Evolutionary conservation across 2,113 vertebrate genomes (phyloP).

Genomic region (Ammospiza caudacuta): DNA sequence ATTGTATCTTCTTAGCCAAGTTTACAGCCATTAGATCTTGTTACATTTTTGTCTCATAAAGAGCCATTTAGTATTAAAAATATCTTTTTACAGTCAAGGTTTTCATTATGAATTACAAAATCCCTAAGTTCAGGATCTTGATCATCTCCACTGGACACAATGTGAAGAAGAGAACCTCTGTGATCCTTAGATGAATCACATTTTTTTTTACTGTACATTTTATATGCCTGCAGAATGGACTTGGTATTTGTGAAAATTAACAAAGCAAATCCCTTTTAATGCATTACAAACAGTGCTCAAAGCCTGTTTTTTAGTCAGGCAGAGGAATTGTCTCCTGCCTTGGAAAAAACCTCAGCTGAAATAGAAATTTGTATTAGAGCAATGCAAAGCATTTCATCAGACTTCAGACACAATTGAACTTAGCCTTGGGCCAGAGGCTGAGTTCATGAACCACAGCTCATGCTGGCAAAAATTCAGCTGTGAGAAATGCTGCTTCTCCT

Average conservation of each 20-base stretch:
- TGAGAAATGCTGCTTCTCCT: constrained; percentile 13
- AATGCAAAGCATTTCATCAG: constrained; percentile 19
- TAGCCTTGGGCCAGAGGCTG: constrained; percentile 27
- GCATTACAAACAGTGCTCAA: background rate
- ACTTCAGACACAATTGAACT: background rate
- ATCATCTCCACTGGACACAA: background rate
- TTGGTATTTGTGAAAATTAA: constrained; percentile 24
- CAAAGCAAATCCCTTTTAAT: constrained; percentile 18
- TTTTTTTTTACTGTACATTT: background rate
- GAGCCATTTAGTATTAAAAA: background rate
- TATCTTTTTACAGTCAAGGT: background rate
- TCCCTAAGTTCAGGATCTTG: background rate
- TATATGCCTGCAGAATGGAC: background rate
- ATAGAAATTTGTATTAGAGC: constrained; percentile 11
- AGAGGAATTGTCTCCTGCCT: background rate
- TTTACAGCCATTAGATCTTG: background rate
- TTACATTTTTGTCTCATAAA: background rate
- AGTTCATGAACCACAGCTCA: constrained; percentile 31
- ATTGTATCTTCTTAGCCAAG: background rate
- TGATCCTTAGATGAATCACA: background rate
- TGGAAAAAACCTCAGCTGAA: background rate
- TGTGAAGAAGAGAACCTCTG: background rate
- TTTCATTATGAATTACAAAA: background rate
- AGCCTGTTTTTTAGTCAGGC: background rate
- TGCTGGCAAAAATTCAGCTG: background rate